Evolutionary conservation across 2,888 invertebrate genomes (phyloP), one percentile per base, ranked within the genome.

Genomic region (Phaonia tiefii): DNA sequence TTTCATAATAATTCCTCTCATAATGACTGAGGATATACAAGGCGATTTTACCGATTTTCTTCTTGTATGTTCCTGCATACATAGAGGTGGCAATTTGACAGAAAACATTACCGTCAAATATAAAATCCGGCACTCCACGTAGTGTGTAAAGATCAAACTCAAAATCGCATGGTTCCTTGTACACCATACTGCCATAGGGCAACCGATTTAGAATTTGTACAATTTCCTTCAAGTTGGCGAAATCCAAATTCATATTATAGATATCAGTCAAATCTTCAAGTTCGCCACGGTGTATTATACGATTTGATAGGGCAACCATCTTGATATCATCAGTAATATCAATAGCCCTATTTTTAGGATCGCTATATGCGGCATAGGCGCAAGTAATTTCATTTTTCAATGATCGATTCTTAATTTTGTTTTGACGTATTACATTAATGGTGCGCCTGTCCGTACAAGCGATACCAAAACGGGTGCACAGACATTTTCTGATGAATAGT

Each of bases 61-160:
- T 31, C 56, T 58, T 58, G 15, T 58, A 58, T 3, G n/a, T 10
- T 3, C 15, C 31, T 4, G 4, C 4, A 15, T 58, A 7, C 56
- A 26, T 31, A 1, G 56, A 58, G 1, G 56, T 58, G 4, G 31
- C 56, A n/a, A 58, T 31, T 31, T 58, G 56, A 31, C 56, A 58
- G 31, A 58, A 58, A 1, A 58, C 31, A 58, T 58, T 26, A 4
- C 11, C 56, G n/a, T 58, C 56, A 31, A 58, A 58, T 58, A 58
- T 58, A 31, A n/a, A 58, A 31, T 58, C 56, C 13, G 31, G 31
- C 13, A 15, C 26, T 31, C 56, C 56, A 1, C 15, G 1, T 15
- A 58, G 10, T 8, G 5, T 15, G 4, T 20, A n/a, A n/a, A 4
- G 2, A 5, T 20, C 15, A 58, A 8, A 31, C 2, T 31, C 10